phyloP scores from a whole-genome alignment of 2,797 vertebrate genomes.

The Denticeps clupeoides region DNA sequence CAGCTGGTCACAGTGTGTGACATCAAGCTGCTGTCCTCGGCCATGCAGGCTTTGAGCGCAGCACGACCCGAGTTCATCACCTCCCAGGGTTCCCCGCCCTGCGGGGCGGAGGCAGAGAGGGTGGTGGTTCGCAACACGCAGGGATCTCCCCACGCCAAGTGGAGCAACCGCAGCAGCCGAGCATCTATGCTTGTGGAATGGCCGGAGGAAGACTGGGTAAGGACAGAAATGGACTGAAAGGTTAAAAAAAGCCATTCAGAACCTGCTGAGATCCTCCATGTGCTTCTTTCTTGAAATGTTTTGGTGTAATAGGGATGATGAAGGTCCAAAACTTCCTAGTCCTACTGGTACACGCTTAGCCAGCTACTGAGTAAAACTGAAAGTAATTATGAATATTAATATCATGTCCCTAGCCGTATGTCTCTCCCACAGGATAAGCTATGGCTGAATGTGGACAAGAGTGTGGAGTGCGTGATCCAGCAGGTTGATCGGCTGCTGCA shows the following conservation, averaged over 20 bases:
- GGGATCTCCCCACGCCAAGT: slow-evolving; percentile 71
- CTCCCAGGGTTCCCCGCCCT: slow-evolving; percentile 75
- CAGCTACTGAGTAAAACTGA: too few species aligned
- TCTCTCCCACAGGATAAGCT: slow-evolving; percentile 74
- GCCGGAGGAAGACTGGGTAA: slow-evolving; percentile 94
- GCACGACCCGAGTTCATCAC: slow-evolving; percentile 82
- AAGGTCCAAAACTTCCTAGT: too few species aligned
- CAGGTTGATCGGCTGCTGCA: slow-evolving; percentile 84
- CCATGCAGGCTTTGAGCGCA: slow-evolving; percentile 81
- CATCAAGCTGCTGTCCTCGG: slow-evolving; percentile 83
- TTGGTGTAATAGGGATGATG: too few species aligned
- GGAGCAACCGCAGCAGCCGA: slow-evolving; percentile 74
- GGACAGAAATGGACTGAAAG: slow-evolving; percentile 6
- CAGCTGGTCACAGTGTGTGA: slow-evolving; percentile 92
- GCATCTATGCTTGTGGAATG: slow-evolving; percentile 75
- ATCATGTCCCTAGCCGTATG: background rate
- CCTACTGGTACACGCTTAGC: too few species aligned
- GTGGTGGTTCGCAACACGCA: slow-evolving; percentile 76
- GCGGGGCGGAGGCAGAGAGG: slow-evolving; percentile 66
- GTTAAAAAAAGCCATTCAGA: background rate
- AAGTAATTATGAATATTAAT: too few species aligned
- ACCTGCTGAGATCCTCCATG: too few species aligned
- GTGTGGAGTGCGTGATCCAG: slow-evolving; percentile 93
- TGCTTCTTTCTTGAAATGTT: too few species aligned
- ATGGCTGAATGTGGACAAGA: slow-evolving; percentile 95